These are phyloP conservation scores for Microchrysa polita DNA, from an alignment of 2,888 invertebrate genomes.

Conservation along the genomic window DNA sequence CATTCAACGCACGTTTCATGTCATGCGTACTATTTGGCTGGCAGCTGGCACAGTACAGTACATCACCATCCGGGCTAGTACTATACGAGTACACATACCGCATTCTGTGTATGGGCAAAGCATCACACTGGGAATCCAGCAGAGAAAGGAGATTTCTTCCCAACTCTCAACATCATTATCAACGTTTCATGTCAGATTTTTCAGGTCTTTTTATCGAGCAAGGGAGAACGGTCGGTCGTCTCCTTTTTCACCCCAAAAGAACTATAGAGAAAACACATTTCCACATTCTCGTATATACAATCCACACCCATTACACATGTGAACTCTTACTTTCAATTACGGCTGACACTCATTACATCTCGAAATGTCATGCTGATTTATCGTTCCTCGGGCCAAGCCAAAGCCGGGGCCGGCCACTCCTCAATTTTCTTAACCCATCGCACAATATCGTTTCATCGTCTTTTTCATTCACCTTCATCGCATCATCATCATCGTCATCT, in stretches of 20 bases:
- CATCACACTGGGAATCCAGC: not conserved
- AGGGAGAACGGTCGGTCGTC: too few species aligned
- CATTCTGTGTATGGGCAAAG: too few species aligned
- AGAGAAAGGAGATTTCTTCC: constrained; percentile 27
- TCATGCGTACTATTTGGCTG: constrained; percentile 26
- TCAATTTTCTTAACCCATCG: constrained; percentile 34
- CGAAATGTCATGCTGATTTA: constrained; percentile 45
- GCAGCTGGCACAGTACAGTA: too few species aligned
- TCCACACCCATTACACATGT: constrained; percentile 45
- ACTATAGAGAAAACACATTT: not conserved
- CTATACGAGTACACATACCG: too few species aligned
- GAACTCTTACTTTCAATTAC: constrained; percentile 45
- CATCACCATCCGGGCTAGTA: too few species aligned
- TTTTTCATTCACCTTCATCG: constrained; percentile 8
- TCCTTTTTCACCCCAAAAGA: constrained; percentile 6
- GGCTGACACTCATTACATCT: constrained; percentile 44
- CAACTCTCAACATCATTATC: constrained; percentile 45
- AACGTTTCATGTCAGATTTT: constrained; percentile 42
- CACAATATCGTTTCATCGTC: constrained; percentile 14
- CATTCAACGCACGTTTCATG: constrained; percentile 32
- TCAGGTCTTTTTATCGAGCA: not conserved
- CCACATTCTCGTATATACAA: too few species aligned
- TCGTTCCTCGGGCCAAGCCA: too few species aligned
- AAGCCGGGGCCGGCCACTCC: constrained; percentile 40
- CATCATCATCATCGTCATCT: not conserved